Conservation (phyloP, 2,797 vertebrate species). For the Orestias chungarensis region DNA sequence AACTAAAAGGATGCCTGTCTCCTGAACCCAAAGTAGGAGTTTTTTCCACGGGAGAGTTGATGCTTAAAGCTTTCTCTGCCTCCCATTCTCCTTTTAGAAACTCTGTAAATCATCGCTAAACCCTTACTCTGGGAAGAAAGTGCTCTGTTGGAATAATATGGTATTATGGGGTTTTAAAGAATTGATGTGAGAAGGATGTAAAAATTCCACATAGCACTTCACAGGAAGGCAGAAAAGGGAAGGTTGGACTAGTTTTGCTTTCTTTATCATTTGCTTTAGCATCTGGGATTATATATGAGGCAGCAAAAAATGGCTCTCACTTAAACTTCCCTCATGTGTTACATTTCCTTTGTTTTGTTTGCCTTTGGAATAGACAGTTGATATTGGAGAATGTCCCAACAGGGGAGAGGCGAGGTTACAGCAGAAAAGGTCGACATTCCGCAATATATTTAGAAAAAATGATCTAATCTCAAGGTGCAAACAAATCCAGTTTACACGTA, state of each 20-base stretch:
- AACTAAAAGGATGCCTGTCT: neutral
- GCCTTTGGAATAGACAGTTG: neutral
- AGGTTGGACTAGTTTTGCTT: neutral
- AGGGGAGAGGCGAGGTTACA: neutral
- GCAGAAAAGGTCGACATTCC: no score
- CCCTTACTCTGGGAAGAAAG: neutral
- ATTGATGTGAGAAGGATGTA: neutral
- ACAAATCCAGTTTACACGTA: no score
- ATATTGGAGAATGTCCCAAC: neutral
- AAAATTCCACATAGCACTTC: neutral
- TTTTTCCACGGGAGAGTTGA: neutral
- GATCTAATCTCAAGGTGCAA: no score
- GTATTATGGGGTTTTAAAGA: neutral
- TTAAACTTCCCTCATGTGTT: neutral
- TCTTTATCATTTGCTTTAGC: neutral
- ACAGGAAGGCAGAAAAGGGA: neutral
- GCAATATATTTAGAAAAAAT: no score
- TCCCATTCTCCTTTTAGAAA: conserved; percentile 2
- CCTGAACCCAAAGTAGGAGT: neutral
- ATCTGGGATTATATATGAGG: neutral
- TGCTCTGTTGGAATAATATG: neutral
- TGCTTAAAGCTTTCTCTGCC: neutral
- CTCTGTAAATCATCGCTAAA: conserved; percentile 3
- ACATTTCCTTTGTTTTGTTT: neutral
- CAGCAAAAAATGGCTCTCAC: neutral